Evolutionary conservation across 2,888 invertebrate species (phyloP), one percentile per base, ranked within the genome.

Genomic region (Aplocera efformata): DNA sequence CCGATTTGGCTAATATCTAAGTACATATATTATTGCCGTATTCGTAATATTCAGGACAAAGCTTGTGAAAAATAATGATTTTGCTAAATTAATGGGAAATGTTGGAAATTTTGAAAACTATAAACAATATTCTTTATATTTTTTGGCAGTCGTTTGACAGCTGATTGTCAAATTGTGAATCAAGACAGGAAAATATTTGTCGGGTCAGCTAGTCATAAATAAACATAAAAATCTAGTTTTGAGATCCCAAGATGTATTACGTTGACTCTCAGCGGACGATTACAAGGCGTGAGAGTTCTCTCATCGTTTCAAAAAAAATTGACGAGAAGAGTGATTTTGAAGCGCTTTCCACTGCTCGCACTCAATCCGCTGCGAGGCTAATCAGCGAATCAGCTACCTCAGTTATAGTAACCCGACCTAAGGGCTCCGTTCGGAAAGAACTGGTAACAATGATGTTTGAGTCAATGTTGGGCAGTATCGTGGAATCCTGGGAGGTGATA

Each of bases 281-380:
- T 6, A 82, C 80, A 7, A 74, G 85, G 1, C 76, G 82, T 11
- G 82, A 83, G 6, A 86, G 85, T 53, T 85, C 84, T 8, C 53
- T 84, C 21, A 43, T 80, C 25, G 27, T 59, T 2, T 31, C 60
- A 1, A 67, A 55, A 33, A 57, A 29, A 34, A 25, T 32, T 1
- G 38, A 52, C 11, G 43, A 44, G n/a, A 28, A 29, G 31, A 27
- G 25, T 9, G 67, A 69, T 8, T 48, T 34, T 25, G 72, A 68
- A 1, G 42, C 37, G 1, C 11, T 60, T 11, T 61, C 63, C 7
- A 52, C 67, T 7, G 45, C 53, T 1, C 68, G 69, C 5, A 55
- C 53, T 0, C 64, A 43, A 6, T 69, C 72, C 4, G 60, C 60
- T 6, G 41, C 45, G 3, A 62, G 53, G 6, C 48, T 70, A 1